phyloP scores from a whole-genome alignment of 2,888 invertebrate genomes.

The Heteromurus nitidus region DNA sequence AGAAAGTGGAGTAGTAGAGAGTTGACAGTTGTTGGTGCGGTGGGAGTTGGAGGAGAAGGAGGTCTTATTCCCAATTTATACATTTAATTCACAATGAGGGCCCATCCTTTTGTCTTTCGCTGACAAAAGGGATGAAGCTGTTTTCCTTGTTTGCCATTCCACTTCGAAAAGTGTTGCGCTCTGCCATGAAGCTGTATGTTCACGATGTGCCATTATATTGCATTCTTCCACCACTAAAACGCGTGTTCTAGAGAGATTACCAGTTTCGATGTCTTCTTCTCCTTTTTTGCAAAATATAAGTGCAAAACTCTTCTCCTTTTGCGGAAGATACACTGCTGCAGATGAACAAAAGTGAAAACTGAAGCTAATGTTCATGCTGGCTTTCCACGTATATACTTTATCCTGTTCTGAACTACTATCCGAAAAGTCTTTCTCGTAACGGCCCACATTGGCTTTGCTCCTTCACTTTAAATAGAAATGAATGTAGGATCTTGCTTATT shows the following conservation, averaged over 20 bases:
- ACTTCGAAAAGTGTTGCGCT: constrained; percentile 19
- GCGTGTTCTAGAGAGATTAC: neutral
- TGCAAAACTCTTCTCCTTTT: too few relatives aligned
- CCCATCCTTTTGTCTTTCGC: constrained; percentile 26
- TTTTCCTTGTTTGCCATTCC: constrained; percentile 36
- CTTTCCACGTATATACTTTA: too few relatives aligned
- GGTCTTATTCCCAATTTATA: constrained; percentile 40
- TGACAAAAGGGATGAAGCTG: constrained; percentile 58
- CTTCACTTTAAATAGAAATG: neutral
- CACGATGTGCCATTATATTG: too few relatives aligned
- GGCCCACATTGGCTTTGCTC: constrained; percentile 9
- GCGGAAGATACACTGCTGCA: too few relatives aligned
- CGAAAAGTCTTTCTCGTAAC: too few relatives aligned
- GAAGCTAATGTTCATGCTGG: too few relatives aligned
- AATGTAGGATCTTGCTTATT: neutral
- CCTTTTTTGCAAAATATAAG: too few relatives aligned
- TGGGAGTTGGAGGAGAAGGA: constrained; percentile 8
- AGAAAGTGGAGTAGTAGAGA: neutral
- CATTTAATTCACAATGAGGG: constrained; percentile 46
- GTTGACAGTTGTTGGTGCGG: neutral
- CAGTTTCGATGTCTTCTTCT: too few relatives aligned
- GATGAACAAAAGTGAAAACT: too few relatives aligned
- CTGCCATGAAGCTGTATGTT: too few relatives aligned
- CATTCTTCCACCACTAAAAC: too few relatives aligned
- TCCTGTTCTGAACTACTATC: too few relatives aligned